A percentile compares a stretch with the other conserved stretches of the same genome.
Conservation (phyloP, 2,888 invertebrate genomes). For the Agrotis clavis region DNA sequence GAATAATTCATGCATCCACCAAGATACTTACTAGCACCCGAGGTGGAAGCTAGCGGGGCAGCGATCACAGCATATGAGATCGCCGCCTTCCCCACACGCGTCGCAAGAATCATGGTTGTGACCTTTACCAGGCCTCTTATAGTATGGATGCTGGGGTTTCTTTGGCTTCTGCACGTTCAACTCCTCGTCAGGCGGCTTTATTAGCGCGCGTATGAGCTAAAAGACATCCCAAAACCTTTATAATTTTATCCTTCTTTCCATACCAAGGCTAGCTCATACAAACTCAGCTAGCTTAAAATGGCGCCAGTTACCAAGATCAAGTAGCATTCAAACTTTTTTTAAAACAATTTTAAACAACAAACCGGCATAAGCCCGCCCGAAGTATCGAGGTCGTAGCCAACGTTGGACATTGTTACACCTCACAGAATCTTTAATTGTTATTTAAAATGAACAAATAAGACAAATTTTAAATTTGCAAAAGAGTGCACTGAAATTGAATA, state of each 20-base stretch:
- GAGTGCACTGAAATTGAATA: conserved; percentile 49
- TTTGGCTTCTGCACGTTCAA: conserved; percentile 91
- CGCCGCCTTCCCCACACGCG: conserved; percentile 98
- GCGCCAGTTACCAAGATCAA: conserved; percentile 70
- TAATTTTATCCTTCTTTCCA: conserved; percentile 26
- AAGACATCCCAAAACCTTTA: conserved; percentile 68
- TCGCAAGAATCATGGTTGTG: conserved; percentile 98
- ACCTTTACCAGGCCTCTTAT: conserved; percentile 96
- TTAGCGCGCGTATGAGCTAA: conserved; percentile 96
- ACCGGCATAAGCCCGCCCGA: conserved; percentile 97
- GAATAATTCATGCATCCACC: conserved; percentile 40
- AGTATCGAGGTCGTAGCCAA: conserved; percentile 94
- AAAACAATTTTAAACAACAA: conserved; percentile 86
- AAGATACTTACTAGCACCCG: conserved; percentile 96
- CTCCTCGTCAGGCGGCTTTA: conserved; percentile 96
- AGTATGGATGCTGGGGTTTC: conserved; percentile 95
- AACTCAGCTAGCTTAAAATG: conserved; percentile 70
- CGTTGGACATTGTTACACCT: conserved; percentile 82
- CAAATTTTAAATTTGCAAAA: conserved; percentile 37
- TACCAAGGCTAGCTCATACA: conserved; percentile 33
- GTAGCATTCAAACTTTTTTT: conserved; percentile 50
- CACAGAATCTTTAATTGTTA: conserved; percentile 53
- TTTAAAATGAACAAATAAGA: conserved; percentile 40
- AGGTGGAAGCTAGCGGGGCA: conserved; percentile 99
- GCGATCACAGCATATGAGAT: conserved; percentile 98